Conservation (phyloP, 2,888 invertebrate genomes). For the Xestia rhomboidea region DNA sequence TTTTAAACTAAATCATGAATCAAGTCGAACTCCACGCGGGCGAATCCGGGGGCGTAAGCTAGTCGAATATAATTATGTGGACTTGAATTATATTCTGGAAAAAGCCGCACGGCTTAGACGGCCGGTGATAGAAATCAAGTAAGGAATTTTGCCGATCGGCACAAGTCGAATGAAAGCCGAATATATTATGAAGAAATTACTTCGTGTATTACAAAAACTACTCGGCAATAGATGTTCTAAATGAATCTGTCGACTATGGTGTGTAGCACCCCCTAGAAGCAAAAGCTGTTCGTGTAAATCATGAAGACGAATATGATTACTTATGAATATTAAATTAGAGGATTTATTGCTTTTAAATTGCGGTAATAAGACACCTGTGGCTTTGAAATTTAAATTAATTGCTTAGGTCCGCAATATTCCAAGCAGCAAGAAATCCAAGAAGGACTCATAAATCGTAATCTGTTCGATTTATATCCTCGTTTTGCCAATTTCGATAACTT, state of each 20-base stretch:
- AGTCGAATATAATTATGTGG: too few species aligned
- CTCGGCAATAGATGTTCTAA: too few species aligned
- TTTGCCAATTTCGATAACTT: background rate
- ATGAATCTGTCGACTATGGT: too few species aligned
- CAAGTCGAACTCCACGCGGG: too few species aligned
- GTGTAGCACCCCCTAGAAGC: background rate
- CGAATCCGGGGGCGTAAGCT: too few species aligned
- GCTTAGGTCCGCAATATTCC: background rate
- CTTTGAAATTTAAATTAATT: background rate
- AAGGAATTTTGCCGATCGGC: background rate
- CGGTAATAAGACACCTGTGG: background rate
- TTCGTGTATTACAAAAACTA: background rate
- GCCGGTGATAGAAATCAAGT: too few species aligned
- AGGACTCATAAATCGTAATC: background rate
- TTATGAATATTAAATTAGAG: background rate
- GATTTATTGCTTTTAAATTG: constrained; percentile 8
- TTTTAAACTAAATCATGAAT: too few species aligned
- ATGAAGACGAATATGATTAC: constrained; percentile 11
- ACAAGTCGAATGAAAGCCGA: background rate
- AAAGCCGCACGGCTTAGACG: too few species aligned
- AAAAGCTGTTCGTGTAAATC: constrained; percentile 10
- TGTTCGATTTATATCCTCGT: background rate
- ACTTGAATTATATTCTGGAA: too few species aligned
- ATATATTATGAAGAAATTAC: background rate
- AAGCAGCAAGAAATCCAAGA: background rate